These are phyloP conservation scores for Trachelus stipa DNA, from an alignment of 2,888 invertebrate species.

Conservation along the genomic window DNA sequence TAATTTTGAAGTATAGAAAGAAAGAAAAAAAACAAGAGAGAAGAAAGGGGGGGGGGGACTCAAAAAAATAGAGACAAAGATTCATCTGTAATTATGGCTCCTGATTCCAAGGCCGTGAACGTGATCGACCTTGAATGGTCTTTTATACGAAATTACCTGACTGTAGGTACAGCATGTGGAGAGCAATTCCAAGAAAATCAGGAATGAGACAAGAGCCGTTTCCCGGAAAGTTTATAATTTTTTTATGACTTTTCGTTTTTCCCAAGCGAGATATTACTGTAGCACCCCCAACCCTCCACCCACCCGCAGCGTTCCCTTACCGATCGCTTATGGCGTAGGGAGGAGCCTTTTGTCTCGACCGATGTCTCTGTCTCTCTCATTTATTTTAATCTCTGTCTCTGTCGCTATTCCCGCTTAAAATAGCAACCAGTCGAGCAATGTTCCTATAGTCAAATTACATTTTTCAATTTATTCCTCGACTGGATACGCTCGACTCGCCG, in stretches of 20 bases:
- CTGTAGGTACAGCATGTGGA: background rate
- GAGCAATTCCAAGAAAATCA: background rate
- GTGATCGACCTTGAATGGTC: background rate
- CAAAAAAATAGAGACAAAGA: background rate
- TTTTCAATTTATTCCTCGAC: slow-evolving; percentile 4
- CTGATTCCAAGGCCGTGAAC: background rate
- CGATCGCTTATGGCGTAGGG: background rate
- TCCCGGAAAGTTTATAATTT: background rate
- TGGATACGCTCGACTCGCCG: background rate
- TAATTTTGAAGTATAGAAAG: background rate
- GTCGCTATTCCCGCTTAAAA: background rate
- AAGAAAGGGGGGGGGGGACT: background rate
- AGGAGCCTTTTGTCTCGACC: background rate
- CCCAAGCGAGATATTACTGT: background rate
- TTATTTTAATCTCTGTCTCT: background rate
- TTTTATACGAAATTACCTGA: background rate
- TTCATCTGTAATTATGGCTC: background rate
- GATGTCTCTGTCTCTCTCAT: background rate
- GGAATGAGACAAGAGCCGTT: background rate
- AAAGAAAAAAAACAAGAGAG: background rate
- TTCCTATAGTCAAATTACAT: background rate
- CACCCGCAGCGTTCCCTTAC: background rate
- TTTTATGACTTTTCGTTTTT: background rate
- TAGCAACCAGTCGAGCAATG: background rate
- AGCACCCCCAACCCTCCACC: background rate